These are phyloP conservation scores for Anolis sagrei DNA, from an alignment of 2,113 vertebrate genomes.

Conservation along the genomic window DNA sequence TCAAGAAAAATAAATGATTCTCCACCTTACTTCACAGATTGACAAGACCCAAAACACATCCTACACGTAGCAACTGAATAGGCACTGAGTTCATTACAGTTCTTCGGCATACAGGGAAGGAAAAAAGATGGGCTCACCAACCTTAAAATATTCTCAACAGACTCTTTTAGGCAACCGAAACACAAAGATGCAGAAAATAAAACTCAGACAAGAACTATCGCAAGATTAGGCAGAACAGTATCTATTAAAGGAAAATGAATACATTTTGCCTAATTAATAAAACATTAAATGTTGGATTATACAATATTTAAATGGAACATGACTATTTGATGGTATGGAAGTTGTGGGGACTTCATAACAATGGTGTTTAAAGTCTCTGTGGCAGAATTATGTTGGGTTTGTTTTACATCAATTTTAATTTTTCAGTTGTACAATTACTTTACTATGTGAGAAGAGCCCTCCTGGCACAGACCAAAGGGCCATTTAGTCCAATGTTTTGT, in stretches of 20 bases:
- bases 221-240: slow-evolving; percentile 9
- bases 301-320: slow-evolving; percentile 14
- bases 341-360: not conserved
- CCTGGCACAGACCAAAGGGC: not conserved
- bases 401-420: slow-evolving; percentile 11
- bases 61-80: not conserved
- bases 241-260: not conserved
- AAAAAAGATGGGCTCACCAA: not conserved
- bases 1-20: slow-evolving; percentile 17
- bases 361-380: slow-evolving; percentile 1
- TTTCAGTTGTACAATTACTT: not conserved
- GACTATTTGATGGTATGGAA: not conserved
- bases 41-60: not conserved
- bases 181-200: not conserved
- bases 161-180: not conserved
- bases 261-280: slow-evolving; percentile 25
- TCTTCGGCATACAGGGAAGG: not conserved
- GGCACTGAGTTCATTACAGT: not conserved
- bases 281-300: slow-evolving; percentile 32
- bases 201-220: not conserved
- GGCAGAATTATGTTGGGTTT: not conserved
- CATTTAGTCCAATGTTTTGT: not conserved
- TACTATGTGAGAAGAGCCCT: not conserved
- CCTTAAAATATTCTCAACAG: fast-evolving
- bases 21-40: not conserved